A percentile compares a stretch with the other conserved stretches of the same genome.
Conservation (phyloP, 2,888 invertebrate species). For the Caradrina kadenii region DNA sequence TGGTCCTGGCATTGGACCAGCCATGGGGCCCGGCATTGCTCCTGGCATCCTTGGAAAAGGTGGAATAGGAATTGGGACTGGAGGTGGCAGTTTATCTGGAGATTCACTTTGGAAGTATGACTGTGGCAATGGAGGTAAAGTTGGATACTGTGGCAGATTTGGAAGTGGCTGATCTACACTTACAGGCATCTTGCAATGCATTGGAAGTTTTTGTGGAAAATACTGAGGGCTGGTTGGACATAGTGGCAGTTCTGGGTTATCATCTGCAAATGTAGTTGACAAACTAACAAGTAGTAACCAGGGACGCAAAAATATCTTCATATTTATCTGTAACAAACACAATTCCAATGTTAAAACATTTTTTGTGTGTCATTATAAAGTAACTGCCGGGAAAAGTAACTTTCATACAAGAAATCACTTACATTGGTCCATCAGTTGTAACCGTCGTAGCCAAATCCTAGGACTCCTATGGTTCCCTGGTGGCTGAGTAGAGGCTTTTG, state of each 20-base stretch:
- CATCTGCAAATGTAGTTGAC: conserved; percentile 60
- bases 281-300: conserved; percentile 61
- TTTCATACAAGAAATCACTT: conserved; percentile 6
- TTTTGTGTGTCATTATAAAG: not conserved
- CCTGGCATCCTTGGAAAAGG: conserved; percentile 59
- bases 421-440: conserved; percentile 31
- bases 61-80: conserved; percentile 67
- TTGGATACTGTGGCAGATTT: conserved; percentile 40
- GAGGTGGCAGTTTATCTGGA: conserved; percentile 64
- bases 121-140: conserved; percentile 57
- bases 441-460: conserved; percentile 19
- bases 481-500: conserved; percentile 63
- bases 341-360: not conserved
- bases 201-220: conserved; percentile 83
- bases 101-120: conserved; percentile 64
- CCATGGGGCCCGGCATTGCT: conserved; percentile 31
- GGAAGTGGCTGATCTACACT: conserved; percentile 52
- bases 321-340: conserved; percentile 69
- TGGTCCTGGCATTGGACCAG: conserved; percentile 24
- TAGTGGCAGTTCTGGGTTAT: conserved; percentile 77
- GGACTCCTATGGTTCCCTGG: conserved; percentile 34
- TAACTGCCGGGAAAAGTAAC: not conserved
- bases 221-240: conserved; percentile 81
- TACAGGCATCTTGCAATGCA: conserved; percentile 85
- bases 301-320: conserved; percentile 60